These are phyloP conservation scores for Prunella strophiata DNA, from an alignment of 2,797 vertebrate genomes.

Conservation along the genomic window DNA sequence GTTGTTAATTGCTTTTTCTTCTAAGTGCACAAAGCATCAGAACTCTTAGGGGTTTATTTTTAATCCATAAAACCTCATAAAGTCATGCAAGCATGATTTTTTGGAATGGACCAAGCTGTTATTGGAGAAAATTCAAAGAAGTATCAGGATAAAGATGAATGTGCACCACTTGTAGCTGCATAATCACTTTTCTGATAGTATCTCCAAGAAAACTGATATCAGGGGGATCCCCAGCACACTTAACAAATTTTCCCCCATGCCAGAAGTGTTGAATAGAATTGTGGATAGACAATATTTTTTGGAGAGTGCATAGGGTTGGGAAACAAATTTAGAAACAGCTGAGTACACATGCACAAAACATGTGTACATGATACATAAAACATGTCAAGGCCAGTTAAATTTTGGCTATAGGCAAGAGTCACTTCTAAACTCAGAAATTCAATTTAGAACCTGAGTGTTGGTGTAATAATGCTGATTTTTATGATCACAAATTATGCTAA, in stretches of 20 bases:
- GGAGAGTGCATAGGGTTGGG: background rate
- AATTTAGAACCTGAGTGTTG: background rate
- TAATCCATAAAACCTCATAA: background rate
- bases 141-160: background rate
- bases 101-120: background rate
- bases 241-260: background rate
- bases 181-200: background rate
- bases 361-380: background rate
- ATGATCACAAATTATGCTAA: background rate
- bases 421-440: background rate
- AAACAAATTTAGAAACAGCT: background rate
- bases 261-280: background rate
- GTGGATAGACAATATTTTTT: background rate
- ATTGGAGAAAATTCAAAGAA: background rate
- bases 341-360: background rate
- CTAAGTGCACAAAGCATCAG: background rate
- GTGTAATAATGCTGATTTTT: background rate
- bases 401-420: background rate
- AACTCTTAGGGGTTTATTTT: background rate
- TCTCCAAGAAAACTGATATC: background rate
- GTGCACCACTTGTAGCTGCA: background rate
- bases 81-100: background rate
- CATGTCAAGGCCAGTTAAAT: background rate
- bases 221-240: background rate
- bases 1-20: background rate